These are phyloP conservation scores for Prosapia bicincta DNA, from an alignment of 2,888 invertebrate genomes.

Conservation along the genomic window DNA sequence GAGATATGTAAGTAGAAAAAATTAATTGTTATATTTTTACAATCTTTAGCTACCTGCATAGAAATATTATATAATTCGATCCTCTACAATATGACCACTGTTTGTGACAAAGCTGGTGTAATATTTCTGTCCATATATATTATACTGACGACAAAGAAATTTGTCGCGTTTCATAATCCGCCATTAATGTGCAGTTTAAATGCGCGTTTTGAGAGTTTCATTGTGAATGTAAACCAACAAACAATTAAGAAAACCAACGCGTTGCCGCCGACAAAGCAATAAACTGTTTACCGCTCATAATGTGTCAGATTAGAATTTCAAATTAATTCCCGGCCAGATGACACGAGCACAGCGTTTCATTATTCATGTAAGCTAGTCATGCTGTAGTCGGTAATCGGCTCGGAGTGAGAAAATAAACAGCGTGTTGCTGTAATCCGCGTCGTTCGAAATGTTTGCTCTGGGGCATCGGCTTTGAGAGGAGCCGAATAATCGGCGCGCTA, in stretches of 20 bases:
- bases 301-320: constrained; percentile 25
- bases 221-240: neutral
- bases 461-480: neutral
- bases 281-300: constrained; percentile 23
- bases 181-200: neutral
- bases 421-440: constrained; percentile 8
- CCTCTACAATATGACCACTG: no score
- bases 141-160: no score
- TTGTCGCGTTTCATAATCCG: no score
- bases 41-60: no score
- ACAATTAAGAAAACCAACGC: neutral
- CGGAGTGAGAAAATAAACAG: constrained; percentile 1
- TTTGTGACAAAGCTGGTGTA: no score
- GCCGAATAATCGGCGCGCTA: neutral
- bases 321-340: constrained; percentile 15
- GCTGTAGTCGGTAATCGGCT: neutral
- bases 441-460: constrained; percentile 9
- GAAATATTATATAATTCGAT: no score
- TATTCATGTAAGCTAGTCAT: neutral
- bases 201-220: neutral
- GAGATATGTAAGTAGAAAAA: no score
- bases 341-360: neutral
- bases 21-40: no score
- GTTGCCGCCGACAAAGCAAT: neutral
- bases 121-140: no score